Base-by-base conservation (phyloP, 2,113 vertebrate genomes). In the Antidorcas marsupialis region DNA sequence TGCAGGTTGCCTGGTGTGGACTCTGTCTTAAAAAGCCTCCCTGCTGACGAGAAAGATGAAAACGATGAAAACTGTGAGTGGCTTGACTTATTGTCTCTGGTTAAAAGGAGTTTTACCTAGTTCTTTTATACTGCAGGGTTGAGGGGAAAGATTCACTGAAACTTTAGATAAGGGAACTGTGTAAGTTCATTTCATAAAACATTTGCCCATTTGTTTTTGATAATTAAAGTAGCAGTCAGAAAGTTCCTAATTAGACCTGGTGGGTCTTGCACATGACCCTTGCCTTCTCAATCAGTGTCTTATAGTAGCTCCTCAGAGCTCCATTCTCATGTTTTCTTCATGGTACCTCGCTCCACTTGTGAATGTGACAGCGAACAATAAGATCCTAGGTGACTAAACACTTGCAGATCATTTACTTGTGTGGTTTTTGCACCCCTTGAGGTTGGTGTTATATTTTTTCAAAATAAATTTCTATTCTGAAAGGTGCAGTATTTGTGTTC, bases 1-100 rank as follows among this genome's bases (percentile, higher is more conserved):
- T 99, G 99, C 98, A 99, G 99, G 98, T 98, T 99, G 98, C 99
- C 99, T 94, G 99, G 99, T 98, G 99, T 99, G 98, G 99, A 99
- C 98, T 99, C 99, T 30, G 99, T 99, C 96, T 98, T 99, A 98
- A 99, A 99, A 99, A 99, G 99, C 98, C 99, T 99, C 97, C 99
- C 99, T 19, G 99, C 99, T 97, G 99, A 99, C 97, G 99, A 99
- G 98, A 99, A 99, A 98, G 99, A 99, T 89, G 99, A 99, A 98
- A 99, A 99, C 84, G 99, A 99, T 6, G 99, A 99, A 97, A 99
- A 99, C 33, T 99, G 99, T 99, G 98, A 99, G 99, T 97, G 81
- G 1, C 78, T 98, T 97, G 83, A 86, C 39, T 90, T 36, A 85
- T 87, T 90, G 86, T 79, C 62, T 87, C 59, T 9, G n/a, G 15